Evolutionary conservation across 2,797 vertebrate genomes (phyloP).

Genomic region (Amphiprion clarkii): DNA sequence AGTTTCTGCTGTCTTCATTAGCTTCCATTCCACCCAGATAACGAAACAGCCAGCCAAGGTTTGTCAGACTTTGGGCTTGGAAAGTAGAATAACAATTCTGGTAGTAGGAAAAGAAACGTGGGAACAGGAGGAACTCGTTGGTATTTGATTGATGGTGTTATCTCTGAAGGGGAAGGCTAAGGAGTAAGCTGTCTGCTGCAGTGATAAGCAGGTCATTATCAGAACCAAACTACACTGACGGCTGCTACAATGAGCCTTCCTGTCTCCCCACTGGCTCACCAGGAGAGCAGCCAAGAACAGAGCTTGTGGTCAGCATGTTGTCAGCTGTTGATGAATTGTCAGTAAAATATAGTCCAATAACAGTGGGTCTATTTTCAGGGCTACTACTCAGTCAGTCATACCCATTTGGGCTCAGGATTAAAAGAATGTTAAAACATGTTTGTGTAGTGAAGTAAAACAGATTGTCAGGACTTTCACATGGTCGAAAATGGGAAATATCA

Average conservation of each 20-base stretch:
- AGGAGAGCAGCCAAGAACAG: conserved; percentile 56
- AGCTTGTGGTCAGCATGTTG: conserved; percentile 60
- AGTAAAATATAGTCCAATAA: conserved; percentile 70
- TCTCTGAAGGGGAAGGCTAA: conserved; percentile 63
- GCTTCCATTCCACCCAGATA: neutral
- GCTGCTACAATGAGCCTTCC: conserved; percentile 48
- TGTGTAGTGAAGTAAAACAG: conserved; percentile 58
- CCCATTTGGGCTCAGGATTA: conserved; percentile 41
- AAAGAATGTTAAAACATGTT: conserved; percentile 61
- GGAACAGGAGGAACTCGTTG: conserved; percentile 57
- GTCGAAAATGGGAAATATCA: conserved; percentile 56
- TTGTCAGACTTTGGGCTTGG: conserved; percentile 37
- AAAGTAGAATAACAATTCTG: conserved; percentile 38
- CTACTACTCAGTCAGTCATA: conserved; percentile 33
- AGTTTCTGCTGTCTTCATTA: neutral
- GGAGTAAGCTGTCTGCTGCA: conserved; percentile 66
- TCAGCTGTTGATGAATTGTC: conserved; percentile 66
- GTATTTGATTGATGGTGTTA: conserved; percentile 65
- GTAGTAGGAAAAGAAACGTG: conserved; percentile 47
- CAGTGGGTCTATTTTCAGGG: conserved; percentile 64
- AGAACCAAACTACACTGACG: conserved; percentile 45
- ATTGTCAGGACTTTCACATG: conserved; percentile 44
- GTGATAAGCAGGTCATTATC: conserved; percentile 73
- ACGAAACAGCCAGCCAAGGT: conserved; percentile 37
- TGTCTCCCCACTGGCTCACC: conserved; percentile 38